A percentile compares a stretch with the other conserved stretches of the same genome.
Evolutionary conservation across 2,113 vertebrate species (phyloP).

Genomic region (Cottus gobio): DNA sequence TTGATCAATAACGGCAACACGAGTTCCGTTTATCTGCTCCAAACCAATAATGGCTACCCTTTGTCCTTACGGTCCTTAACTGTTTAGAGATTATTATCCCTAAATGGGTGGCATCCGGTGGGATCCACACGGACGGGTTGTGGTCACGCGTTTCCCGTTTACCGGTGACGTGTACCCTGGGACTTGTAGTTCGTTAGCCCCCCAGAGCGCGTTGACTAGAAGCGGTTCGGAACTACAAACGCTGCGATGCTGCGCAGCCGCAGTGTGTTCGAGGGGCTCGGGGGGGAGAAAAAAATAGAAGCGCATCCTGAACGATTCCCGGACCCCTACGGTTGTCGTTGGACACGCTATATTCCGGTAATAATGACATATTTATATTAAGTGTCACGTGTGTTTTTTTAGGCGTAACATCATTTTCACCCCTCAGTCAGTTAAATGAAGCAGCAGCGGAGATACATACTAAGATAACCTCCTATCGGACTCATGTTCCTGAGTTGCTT

Average conservation of each 20-base stretch:
- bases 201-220: fast-evolving
- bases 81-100: not conserved
- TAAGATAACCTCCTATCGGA: not conserved
- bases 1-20: not conserved
- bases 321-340: slow-evolving; percentile 41
- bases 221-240: slow-evolving; percentile 66
- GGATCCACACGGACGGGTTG: not conserved
- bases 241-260: slow-evolving; percentile 26
- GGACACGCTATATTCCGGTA: slow-evolving; percentile 44
- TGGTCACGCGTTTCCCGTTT: slow-evolving; percentile 64
- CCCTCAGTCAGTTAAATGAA: not conserved
- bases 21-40: not conserved
- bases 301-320: slow-evolving; percentile 47
- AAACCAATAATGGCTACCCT: not conserved
- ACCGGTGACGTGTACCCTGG: slow-evolving; percentile 3
- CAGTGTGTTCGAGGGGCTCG: not conserved
- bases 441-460: not conserved
- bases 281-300: not conserved
- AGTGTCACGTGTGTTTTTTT: not conserved
- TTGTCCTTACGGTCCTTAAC: not conserved
- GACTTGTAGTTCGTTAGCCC: slow-evolving; percentile 47
- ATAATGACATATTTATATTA: not conserved
- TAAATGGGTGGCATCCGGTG: not conserved
- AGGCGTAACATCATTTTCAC: fast-evolving
- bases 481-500: not conserved